Evolutionary conservation across 2,113 vertebrate species (phyloP).

Genomic region (Erythrolamprus reginae): DNA sequence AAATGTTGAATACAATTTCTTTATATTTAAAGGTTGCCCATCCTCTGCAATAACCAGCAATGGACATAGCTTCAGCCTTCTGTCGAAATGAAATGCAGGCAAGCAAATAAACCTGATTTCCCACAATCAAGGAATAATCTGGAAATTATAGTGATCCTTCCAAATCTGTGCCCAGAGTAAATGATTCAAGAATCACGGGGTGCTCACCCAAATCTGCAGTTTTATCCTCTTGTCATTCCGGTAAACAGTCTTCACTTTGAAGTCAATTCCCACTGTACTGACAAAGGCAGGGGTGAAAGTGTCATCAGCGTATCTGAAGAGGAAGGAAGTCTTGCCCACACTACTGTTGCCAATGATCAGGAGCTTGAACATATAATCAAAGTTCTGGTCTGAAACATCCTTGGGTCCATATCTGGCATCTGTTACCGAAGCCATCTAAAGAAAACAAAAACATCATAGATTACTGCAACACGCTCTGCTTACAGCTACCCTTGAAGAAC

Average conservation of each 20-base stretch:
- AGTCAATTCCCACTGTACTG: conserved; percentile 97
- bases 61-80: neutral
- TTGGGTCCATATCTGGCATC: conserved; percentile 88
- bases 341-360: conserved; percentile 98
- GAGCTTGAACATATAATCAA: conserved; percentile 99
- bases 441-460: conserved; percentile 46
- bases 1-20: neutral
- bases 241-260: conserved; percentile 98
- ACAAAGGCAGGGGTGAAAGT: conserved; percentile 96
- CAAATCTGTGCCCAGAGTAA: conserved; percentile 1
- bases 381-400: conserved; percentile 96
- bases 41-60: neutral
- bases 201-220: conserved; percentile 96
- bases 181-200: neutral
- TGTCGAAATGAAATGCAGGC: neutral
- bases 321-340: conserved; percentile 95
- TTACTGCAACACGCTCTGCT: too few species aligned
- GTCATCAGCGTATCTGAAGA: conserved; percentile 95
- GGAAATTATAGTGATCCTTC: neutral
- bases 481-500: too few species aligned
- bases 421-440: conserved; percentile 91
- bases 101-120: neutral
- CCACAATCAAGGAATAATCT: neutral
- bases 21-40: neutral
- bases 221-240: conserved; percentile 97